phyloP scores from a whole-genome alignment of 2,797 vertebrate species.

The Sebastolobus alascanus region DNA sequence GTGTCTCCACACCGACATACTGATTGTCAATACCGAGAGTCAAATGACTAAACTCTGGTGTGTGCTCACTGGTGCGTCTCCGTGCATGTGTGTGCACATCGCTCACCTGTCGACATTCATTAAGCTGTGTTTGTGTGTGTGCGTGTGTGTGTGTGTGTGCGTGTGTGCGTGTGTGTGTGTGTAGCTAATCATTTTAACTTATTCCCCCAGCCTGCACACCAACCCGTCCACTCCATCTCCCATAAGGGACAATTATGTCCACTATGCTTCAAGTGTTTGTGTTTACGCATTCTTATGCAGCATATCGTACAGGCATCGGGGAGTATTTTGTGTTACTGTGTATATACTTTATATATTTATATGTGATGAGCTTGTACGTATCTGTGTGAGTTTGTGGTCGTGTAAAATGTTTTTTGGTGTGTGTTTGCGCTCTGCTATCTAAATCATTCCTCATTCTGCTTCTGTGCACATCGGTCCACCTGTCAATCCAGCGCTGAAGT shows the following conservation, averaged over 20 bases:
- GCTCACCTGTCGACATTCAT: constrained; percentile 27
- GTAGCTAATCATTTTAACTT: constrained; percentile 29
- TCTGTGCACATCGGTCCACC: constrained; percentile 36
- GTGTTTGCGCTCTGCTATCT: constrained; percentile 6
- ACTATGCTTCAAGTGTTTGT: constrained; percentile 19
- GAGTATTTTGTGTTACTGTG: not conserved
- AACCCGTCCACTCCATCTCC: constrained; percentile 24
- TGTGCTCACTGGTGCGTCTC: not conserved
- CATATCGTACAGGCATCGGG: not conserved
- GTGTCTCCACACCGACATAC: constrained; percentile 13
- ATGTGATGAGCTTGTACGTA: not conserved
- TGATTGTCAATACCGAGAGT: constrained; percentile 32
- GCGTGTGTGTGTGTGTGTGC: constrained; percentile 2
- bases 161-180: not conserved
- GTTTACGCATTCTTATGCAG: constrained; percentile 2
- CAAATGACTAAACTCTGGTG: constrained; percentile 4
- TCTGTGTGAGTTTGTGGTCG: not conserved
- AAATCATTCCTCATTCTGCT: constrained; percentile 31
- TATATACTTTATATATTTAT: not conserved
- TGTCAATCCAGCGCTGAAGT: constrained; percentile 39
- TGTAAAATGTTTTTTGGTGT: not conserved
- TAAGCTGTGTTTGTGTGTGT: constrained; percentile 13
- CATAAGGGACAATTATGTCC: constrained; percentile 43
- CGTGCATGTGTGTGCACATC: not conserved
- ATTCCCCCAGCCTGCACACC: constrained; percentile 15